Percentiles rank a stretch among this genome's conserved stretches.
phyloP scores from a whole-genome alignment of 2,113 vertebrate species.

The Corvus moneduloides region DNA sequence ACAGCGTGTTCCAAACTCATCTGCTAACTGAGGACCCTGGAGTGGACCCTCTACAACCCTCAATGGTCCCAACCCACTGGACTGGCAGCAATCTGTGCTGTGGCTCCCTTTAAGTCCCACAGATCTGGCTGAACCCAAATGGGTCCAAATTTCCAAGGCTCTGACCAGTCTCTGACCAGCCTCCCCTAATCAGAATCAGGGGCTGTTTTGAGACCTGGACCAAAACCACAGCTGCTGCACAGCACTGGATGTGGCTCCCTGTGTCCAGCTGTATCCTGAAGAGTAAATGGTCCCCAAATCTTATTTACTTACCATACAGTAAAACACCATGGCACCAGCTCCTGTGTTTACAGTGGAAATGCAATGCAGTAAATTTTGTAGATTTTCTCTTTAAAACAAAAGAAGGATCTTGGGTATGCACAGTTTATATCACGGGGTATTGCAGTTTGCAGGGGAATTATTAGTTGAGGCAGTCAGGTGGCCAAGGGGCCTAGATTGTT shows the following conservation, averaged over 20 bases:
- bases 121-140: neutral
- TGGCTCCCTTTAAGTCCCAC: neutral
- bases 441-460: neutral
- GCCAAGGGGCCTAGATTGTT: neutral
- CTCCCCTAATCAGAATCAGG: neutral
- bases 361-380: conserved; percentile 74
- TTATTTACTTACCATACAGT: conserved; percentile 70
- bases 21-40: neutral
- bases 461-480: conserved; percentile 59
- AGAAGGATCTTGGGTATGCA: conserved; percentile 53
- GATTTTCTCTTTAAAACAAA: conserved; percentile 63
- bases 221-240: neutral
- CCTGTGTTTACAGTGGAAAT: conserved; percentile 77
- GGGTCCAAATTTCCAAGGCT: neutral
- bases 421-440: conserved; percentile 2
- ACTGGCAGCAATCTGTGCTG: neutral
- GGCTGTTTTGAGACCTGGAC: neutral
- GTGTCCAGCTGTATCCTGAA: neutral
- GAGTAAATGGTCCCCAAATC: neutral
- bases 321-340: conserved; percentile 66
- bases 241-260: neutral
- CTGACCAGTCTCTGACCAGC: neutral
- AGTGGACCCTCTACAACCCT: neutral
- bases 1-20: neutral
- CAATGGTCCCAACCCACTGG: neutral